These are phyloP conservation scores for Artemisiospiza belli DNA, from an alignment of 2,113 vertebrate genomes.

Conservation along the genomic window DNA sequence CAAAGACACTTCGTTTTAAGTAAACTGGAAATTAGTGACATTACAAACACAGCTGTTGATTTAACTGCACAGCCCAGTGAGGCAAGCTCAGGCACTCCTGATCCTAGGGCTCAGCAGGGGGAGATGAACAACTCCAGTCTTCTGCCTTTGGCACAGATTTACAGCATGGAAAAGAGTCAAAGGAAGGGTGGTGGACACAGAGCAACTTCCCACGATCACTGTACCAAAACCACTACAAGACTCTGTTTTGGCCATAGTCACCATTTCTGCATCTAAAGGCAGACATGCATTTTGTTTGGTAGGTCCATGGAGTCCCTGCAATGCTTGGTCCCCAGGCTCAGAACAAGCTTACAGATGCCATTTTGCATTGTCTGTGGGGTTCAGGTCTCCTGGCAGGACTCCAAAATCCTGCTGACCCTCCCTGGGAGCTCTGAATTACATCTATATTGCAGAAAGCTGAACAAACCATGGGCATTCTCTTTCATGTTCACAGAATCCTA, in stretches of 20 bases:
- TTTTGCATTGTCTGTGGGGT: not conserved
- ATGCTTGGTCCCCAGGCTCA: not conserved
- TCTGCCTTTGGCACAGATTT: not conserved
- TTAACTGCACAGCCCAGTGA: not conserved
- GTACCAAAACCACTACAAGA: not conserved
- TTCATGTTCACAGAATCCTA: not conserved
- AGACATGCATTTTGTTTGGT: not conserved
- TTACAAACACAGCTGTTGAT: slow-evolving; percentile 43
- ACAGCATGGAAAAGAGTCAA: not conserved
- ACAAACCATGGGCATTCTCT: not conserved
- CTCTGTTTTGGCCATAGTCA: not conserved
- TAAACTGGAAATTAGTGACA: slow-evolving; percentile 60
- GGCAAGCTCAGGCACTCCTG: not conserved
- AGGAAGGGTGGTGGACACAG: not conserved
- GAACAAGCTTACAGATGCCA: not conserved
- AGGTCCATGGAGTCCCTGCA: not conserved
- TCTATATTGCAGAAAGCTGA: not conserved
- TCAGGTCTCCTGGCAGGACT: not conserved
- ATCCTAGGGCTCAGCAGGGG: not conserved
- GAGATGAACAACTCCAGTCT: not conserved
- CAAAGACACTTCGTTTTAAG: slow-evolving; percentile 45
- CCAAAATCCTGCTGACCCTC: not conserved
- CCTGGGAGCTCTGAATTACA: not conserved
- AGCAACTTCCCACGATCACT: not conserved
- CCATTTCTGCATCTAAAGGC: not conserved